Evolutionary conservation across 2,113 vertebrate genomes (phyloP), one percentile per base, ranked within the genome.

Genomic region (Oryzias woworae): DNA sequence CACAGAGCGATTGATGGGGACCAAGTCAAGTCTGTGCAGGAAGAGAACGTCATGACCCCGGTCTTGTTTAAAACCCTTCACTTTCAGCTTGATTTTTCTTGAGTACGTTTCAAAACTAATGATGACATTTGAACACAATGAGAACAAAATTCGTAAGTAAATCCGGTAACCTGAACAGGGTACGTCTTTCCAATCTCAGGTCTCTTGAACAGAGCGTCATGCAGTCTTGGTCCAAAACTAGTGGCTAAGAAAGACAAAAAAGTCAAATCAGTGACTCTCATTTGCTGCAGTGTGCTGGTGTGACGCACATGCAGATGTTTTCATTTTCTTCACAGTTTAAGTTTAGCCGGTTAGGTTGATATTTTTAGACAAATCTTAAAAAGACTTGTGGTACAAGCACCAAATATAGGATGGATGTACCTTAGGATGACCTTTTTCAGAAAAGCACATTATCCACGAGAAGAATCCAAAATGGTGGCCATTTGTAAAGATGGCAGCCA

Each of bases 1-100:
- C 79, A 99, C 96, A 0, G 97, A 99, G 48, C 96, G 94, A 78
- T 98, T 98, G 73, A 99, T 99, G 4, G 97, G 97, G 75, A 99
- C 94, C 70, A 99, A 94, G 82, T 99, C 97, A 44, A 99, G 89
- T 81, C 97, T 98, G 75, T 47, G 77, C 53, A 57, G 43, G 5
- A 12, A 28, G 2, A 61, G 41, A 65, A 36, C 0, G 53, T 1
- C 47, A 17, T 66, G 5, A 58, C 1, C 12, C 4, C 28, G 14
- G 17, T n/a, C 0, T 22, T 8, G 22, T 0, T 24, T 12, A 46
- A 44, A 51, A 17, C 17, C 14, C 2, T 1, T 3, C 5, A 23
- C 8, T 7, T 28, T 26, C 16, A 7, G 5, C 22, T 28, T 24
- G 22, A 23, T 4, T 23, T 23, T 49, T 20, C 1, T 20, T 49